A percentile compares a stretch with the other conserved stretches of the same genome.
These are phyloP conservation scores for Notamacropus eugenii DNA, from an alignment of 2,797 vertebrate species.

Conservation along the genomic window DNA sequence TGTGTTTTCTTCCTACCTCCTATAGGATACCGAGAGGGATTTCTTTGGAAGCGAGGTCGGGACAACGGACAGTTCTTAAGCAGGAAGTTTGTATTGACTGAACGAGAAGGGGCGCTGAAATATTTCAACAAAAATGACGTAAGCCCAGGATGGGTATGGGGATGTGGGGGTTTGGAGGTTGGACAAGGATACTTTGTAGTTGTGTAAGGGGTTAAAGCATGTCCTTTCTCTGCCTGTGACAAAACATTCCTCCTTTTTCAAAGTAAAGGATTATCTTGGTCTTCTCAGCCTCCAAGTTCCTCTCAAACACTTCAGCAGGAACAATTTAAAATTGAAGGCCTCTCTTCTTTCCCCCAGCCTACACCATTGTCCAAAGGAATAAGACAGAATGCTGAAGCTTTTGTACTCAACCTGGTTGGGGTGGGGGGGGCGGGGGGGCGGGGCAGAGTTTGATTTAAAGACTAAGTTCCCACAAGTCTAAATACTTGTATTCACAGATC, in stretches of 20 bases:
- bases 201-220: not conserved
- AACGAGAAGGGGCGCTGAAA: constrained; percentile 95
- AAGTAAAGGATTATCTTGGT: not conserved
- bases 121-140: constrained; percentile 99
- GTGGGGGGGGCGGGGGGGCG: not conserved
- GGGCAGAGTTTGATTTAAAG: not conserved
- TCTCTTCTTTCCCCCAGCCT: not conserved
- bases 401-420: not conserved
- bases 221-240: not conserved
- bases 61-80: constrained; percentile 98
- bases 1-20: not conserved
- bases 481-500: too few species aligned
- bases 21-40: constrained; percentile 96
- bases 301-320: not conserved
- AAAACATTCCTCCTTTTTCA: not conserved
- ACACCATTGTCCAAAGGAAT: not conserved
- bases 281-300: not conserved
- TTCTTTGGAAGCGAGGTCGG: constrained; percentile 97
- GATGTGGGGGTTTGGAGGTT: fast-evolving
- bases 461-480: not conserved
- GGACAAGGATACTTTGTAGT: not conserved
- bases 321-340: not conserved
- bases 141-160: constrained; percentile 73
- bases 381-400: not conserved
- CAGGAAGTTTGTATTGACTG: constrained; percentile 95